phyloP scores from a whole-genome alignment of 2,797 vertebrate species.

The Neosalanx taihuensis region DNA sequence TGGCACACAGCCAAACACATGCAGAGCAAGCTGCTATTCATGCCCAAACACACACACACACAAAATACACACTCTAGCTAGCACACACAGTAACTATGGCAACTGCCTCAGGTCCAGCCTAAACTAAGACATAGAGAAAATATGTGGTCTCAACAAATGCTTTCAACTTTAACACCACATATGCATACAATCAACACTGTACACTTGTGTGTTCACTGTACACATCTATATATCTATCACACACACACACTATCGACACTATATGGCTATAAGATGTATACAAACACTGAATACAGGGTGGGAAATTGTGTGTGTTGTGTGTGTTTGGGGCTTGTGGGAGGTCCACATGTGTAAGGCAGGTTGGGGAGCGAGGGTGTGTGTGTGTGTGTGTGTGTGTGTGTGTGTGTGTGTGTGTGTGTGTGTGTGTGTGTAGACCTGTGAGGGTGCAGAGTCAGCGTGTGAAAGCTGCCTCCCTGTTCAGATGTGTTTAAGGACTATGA shows the following conservation, averaged over 20 bases:
- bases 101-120: not conserved
- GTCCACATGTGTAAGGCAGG: too few relatives aligned
- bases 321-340: not conserved
- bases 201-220: not conserved
- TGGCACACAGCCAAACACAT: not conserved
- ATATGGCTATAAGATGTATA: too few relatives aligned
- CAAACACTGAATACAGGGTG: not conserved
- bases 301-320: not conserved
- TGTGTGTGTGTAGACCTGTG: slow-evolving; percentile 1
- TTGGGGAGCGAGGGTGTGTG: not conserved
- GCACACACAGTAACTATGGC: not conserved
- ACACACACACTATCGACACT: not conserved
- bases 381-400: slow-evolving; percentile 8
- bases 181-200: not conserved
- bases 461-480: not conserved
- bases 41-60: not conserved
- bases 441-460: not conserved
- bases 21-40: not conserved
- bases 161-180: not conserved
- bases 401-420: slow-evolving; percentile 13
- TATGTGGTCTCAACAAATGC: too few relatives aligned
- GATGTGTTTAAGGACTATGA: slow-evolving; percentile 57
- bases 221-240: not conserved
- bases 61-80: not conserved
- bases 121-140: not conserved